A percentile compares a stretch with the other conserved stretches of the same genome.
These are phyloP conservation scores for Ceratosolen fusciceps DNA, from an alignment of 1,140 invertebrate genomes.

Conservation along the genomic window DNA sequence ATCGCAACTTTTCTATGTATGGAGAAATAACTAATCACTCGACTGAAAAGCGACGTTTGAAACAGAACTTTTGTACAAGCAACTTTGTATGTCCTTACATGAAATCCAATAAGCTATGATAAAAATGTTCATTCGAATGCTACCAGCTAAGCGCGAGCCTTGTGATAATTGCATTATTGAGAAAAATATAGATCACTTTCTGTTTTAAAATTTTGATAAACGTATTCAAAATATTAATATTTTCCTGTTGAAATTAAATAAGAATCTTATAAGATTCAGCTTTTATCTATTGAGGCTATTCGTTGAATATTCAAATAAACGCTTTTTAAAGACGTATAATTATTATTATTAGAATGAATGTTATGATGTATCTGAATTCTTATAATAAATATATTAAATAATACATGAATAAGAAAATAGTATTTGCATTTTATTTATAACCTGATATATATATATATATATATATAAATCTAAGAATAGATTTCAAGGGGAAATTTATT, in stretches of 20 bases:
- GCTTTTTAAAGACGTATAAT: constrained; percentile 46
- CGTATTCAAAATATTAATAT: constrained; percentile 29
- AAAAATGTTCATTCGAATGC: constrained; percentile 32
- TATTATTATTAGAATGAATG: constrained; percentile 44
- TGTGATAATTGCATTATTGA: constrained; percentile 45
- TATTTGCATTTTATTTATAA: too few relatives aligned
- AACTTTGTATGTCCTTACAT: constrained; percentile 40
- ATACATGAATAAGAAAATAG: constrained; percentile 6
- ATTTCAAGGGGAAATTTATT: too few relatives aligned
- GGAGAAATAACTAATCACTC: constrained; percentile 14
- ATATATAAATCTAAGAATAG: too few relatives aligned
- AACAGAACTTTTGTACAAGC: constrained; percentile 41
- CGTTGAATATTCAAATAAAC: constrained; percentile 38
- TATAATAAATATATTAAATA: constrained; percentile 48
- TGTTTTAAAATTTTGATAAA: constrained; percentile 39
- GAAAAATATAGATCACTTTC: constrained; percentile 37
- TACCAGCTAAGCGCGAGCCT: constrained; percentile 29
- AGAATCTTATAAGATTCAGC: constrained; percentile 41
- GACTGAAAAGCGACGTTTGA: constrained; percentile 39
- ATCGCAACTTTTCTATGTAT: constrained; percentile 39
- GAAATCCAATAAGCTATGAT: background rate
- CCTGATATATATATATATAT: too few relatives aligned
- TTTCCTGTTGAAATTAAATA: constrained; percentile 44
- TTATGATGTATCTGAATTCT: constrained; percentile 45
- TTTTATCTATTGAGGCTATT: constrained; percentile 40